Percentiles rank a stretch among this genome's conserved stretches.
phyloP scores from a whole-genome alignment of 2,888 invertebrate genomes.

The Trichogramma evanescens region DNA sequence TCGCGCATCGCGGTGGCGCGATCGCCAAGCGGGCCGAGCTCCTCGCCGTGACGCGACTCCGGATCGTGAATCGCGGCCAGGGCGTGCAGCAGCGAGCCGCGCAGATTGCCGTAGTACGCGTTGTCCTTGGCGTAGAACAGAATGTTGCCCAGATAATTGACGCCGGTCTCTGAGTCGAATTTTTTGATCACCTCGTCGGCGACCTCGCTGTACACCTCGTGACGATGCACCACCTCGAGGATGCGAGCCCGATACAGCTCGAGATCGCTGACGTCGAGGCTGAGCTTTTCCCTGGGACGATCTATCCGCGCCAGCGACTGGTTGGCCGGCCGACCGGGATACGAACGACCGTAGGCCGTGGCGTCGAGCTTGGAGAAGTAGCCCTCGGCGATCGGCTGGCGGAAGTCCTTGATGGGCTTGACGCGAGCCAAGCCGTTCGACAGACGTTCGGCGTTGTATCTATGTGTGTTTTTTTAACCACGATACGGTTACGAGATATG shows the following conservation, averaged over 20 bases:
- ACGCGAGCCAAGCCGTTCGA: constrained; percentile 63
- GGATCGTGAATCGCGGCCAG: constrained; percentile 75
- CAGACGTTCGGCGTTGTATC: constrained; percentile 67
- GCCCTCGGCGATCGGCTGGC: constrained; percentile 65
- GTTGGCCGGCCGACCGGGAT: constrained; percentile 63
- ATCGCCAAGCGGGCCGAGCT: constrained; percentile 75
- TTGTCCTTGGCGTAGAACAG: constrained; percentile 64
- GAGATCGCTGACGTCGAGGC: constrained; percentile 60
- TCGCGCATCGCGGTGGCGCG: constrained; percentile 80
- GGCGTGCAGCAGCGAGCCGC: constrained; percentile 75
- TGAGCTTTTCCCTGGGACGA: constrained; percentile 62
- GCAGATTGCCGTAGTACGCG: constrained; percentile 68
- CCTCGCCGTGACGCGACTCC: constrained; percentile 70
- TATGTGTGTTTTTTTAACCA: neutral
- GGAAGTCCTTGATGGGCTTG: constrained; percentile 58
- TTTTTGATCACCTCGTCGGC: constrained; percentile 55
- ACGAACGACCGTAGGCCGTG: constrained; percentile 65
- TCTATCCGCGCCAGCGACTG: constrained; percentile 57
- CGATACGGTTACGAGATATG: too few species aligned
- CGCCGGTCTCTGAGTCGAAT: constrained; percentile 55
- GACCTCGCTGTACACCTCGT: constrained; percentile 53
- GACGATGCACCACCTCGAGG: constrained; percentile 62
- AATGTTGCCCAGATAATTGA: constrained; percentile 72
- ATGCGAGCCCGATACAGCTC: constrained; percentile 71
- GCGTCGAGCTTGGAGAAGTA: constrained; percentile 82